Base-by-base conservation (phyloP, 2,797 vertebrate species). In the Kryptopterus vitreolus region DNA sequence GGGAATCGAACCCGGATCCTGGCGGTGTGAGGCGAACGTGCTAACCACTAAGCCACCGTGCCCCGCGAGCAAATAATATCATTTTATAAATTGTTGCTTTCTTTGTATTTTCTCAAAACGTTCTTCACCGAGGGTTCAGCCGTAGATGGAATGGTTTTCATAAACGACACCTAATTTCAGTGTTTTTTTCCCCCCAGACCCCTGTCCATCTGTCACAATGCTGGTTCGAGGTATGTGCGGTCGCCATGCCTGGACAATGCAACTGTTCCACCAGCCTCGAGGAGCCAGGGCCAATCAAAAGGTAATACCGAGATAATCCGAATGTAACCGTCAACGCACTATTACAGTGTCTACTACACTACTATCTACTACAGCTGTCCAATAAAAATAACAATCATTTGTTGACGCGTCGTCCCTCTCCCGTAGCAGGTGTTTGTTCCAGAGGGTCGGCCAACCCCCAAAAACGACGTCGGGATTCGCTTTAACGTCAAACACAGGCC, bases 181-280 rank as follows among this genome's bases (percentile, higher is more conserved):
- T 86, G 88, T 89, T 90, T 74, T 59, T 55, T n/a, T n/a, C n/a
- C n/a, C n/a, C n/a, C 8, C 93, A 93, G 95, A 95, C 81, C 95
- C 94, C 85, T 95, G 94, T 78, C 95, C 95, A n/a, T 95, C 95
- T 48, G 93, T 97, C 87, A 96, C 94, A 24, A 87, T 95, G 88
- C 87, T 98, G 88, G 94, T 97, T 85, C 93, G 97, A 88, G 96
- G 96, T 81, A 93, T 94, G 75, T 96, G 95, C 50, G 96, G 96
- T 85, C 90, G 92, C 86, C 96, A 95, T 80, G 94, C 93, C 1
- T 98, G 96, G 96, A 94, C 94, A 83, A 95, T 98, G 87, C 95
- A 97, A 82, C 96, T 96, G 72, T 95, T 94, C 88, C 95, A 96
- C 84, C 93, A 97, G 88, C 95, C 96, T 84, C 93, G 95, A 92